Base-by-base conservation (phyloP, 2,113 vertebrate species). In the Eupsittula cactorum region DNA sequence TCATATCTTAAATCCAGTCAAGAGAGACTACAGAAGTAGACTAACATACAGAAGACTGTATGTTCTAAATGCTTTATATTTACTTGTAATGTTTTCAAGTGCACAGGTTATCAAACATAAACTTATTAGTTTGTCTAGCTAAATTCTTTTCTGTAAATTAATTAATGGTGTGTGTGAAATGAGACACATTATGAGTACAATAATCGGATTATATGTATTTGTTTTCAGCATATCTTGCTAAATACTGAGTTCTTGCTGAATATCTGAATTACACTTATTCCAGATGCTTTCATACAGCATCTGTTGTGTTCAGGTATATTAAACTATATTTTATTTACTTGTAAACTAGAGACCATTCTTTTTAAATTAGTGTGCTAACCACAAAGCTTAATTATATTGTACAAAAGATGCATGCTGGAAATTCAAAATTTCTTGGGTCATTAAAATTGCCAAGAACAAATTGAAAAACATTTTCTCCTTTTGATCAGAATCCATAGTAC, bases 281-380 rank as follows among this genome's bases (percentile, higher is more conserved):
- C 75, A 93, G 59, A 60, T 92, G 74, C 41, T 70, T 95, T 91
- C 8, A 4, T 83, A 70, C 6, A 82, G 29, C 52, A 88, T 64
- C 77, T 75, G 17, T 80, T 93, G 46, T 74, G 49, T 76, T 87
- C 68, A 92, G 69, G 70, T 94, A 41, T 82, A 84, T 79, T 87
- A 69, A 91, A 73, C 74, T 76, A 8, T 62, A 64, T 92, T 92
- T 83, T 74, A 82, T 90, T 82, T 94, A 88, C 49, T 83, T 90
- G 15, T 44, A 90, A 93, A 86, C 57, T 35, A 23, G n/a, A 80
- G 33, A 84, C 82, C 59, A 68, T 93, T 69, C 19, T 87, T 91
- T 97, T 96, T 62, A 92, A 97, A 96, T 97, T 63, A 63, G 37
- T 80, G 33, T 90, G 33, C 68, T 96, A 96, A 93, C 80, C 84